Percentiles rank a stretch among this genome's conserved stretches.
Conservation (phyloP, 2,113 vertebrate species). For the Seriola dumerili region DNA sequence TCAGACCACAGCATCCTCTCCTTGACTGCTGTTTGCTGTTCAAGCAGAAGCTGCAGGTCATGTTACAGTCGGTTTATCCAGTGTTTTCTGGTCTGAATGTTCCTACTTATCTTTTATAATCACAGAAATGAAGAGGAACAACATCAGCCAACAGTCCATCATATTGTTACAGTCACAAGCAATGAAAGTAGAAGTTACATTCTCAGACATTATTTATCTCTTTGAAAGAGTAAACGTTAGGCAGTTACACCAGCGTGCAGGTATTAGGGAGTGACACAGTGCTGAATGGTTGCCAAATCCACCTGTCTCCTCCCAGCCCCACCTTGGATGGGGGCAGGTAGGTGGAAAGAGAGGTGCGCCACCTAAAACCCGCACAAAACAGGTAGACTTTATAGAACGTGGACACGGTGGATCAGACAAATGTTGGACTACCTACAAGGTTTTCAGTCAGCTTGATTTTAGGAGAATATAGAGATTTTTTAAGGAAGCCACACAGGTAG, state of each 20-base stretch:
- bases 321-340: constrained; percentile 5
- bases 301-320: constrained; percentile 54
- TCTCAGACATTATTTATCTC: constrained; percentile 8
- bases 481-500: constrained; percentile 11
- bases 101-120: neutral
- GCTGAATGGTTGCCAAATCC: constrained; percentile 52
- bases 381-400: neutral
- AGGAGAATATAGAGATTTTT: neutral
- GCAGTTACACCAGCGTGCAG: constrained; percentile 28
- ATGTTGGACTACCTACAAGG: neutral
- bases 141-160: neutral
- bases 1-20: no score
- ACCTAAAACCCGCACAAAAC: neutral
- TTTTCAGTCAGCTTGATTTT: neutral
- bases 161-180: neutral
- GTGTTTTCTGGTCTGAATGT: neutral
- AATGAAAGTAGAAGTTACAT: constrained; percentile 1
- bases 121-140: neutral
- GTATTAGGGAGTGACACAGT: constrained; percentile 61
- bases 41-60: no score
- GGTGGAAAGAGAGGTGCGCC: constrained; percentile 17
- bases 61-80: neutral
- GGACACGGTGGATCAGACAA: neutral
- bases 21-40: no score
- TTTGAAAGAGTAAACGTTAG: constrained; percentile 24